These are phyloP conservation scores for Gymnobelideus leadbeateri DNA, from an alignment of 2,113 vertebrate genomes.

Conservation along the genomic window DNA sequence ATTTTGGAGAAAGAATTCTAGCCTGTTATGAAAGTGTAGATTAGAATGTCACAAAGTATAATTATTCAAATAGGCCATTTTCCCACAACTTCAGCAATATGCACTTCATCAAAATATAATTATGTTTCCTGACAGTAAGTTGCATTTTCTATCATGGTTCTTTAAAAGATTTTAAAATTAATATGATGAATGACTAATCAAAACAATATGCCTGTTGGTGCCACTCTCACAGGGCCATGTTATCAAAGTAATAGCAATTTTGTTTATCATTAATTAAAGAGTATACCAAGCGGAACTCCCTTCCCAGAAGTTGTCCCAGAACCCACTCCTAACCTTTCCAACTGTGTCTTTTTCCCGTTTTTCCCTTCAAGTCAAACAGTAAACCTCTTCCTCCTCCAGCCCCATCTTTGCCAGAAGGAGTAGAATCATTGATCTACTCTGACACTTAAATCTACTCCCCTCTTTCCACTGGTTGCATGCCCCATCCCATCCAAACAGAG, in stretches of 20 bases:
- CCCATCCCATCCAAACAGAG: not conserved
- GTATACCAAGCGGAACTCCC: not conserved
- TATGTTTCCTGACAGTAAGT: slow-evolving; percentile 61
- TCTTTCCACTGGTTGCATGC: not conserved
- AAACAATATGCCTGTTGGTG: slow-evolving; percentile 48
- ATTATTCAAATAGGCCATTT: slow-evolving; percentile 44
- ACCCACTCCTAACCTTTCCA: not conserved
- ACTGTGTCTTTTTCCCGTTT: not conserved
- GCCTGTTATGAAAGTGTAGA: slow-evolving; percentile 44
- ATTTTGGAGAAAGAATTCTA: slow-evolving; percentile 7
- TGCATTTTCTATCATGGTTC: slow-evolving; percentile 63
- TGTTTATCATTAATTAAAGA: not conserved
- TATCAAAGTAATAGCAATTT: slow-evolving; percentile 34
- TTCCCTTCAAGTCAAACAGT: not conserved
- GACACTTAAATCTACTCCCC: not conserved
- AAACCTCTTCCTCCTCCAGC: not conserved
- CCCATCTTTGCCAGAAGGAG: not conserved
- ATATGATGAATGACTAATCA: slow-evolving; percentile 42
- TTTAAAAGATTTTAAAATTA: slow-evolving; percentile 16
- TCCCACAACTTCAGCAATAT: slow-evolving; percentile 57
- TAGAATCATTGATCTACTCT: not conserved
- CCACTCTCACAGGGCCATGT: slow-evolving; percentile 7
- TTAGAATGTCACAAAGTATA: slow-evolving; percentile 34
- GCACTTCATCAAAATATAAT: slow-evolving; percentile 68
- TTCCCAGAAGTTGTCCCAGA: not conserved